These are phyloP conservation scores for Syngnathus scovelli DNA, from an alignment of 2,113 vertebrate genomes.

Conservation along the genomic window DNA sequence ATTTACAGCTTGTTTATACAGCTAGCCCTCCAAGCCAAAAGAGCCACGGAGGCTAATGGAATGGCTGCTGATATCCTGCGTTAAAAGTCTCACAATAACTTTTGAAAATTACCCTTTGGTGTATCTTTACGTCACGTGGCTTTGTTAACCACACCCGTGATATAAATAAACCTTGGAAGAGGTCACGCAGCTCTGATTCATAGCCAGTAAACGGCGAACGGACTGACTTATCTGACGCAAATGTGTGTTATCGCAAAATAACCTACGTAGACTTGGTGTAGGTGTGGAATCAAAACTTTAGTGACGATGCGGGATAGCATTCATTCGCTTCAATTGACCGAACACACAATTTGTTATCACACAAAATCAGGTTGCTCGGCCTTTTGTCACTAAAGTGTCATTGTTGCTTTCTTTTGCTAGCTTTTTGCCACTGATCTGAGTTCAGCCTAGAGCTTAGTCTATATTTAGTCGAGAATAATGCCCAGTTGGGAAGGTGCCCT, in stretches of 20 bases:
- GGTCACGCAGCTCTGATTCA: background rate
- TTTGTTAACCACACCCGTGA: background rate
- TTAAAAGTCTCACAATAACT: background rate
- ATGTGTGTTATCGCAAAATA: background rate
- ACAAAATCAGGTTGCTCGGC: background rate
- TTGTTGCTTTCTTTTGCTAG: constrained; percentile 22
- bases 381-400: background rate
- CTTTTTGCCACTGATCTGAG: constrained; percentile 36
- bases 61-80: background rate
- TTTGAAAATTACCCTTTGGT: background rate
- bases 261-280: background rate
- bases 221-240: background rate
- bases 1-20: constrained; percentile 16
- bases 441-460: constrained; percentile 60
- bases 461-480: constrained; percentile 71
- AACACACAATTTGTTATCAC: background rate
- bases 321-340: background rate
- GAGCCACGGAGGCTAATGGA: background rate
- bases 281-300: background rate
- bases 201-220: background rate
- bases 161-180: background rate
- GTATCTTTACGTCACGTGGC: background rate
- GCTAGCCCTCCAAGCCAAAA: background rate
- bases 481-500: constrained; percentile 69
- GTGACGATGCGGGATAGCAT: too few species aligned